Evolutionary conservation across 35 echinoderm and acorn worm species (phyloP), one percentile per base, ranked within the genome.

Genomic region (Heliocidaris erythrogramma): DNA sequence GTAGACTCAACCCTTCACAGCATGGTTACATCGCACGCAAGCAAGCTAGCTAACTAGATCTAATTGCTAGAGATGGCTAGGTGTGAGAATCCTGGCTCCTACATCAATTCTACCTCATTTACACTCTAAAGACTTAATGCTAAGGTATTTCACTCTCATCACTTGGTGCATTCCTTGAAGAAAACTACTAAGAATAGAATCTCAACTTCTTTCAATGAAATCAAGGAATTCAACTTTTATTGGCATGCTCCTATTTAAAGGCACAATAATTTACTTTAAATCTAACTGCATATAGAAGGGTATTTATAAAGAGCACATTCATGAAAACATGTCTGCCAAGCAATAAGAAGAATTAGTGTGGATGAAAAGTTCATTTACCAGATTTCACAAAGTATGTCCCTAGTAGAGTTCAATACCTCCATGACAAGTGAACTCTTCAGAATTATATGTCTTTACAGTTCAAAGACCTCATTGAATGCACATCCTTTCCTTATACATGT

Each of bases 101-200:
- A 14, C 87, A 48, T 48, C 85, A 86, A 86, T 86, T 86, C 85
- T 30, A 86, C n/a, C 31, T 86, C 30, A n/a, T 89, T 89, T 89
- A 48, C 87, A 32, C 87, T 48, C 47, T 89, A 89, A 89, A 89
- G 87, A 89, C 87, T 89, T 89, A 89, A 89, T 89, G 31, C 87
- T 30, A 89, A 47, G 87, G 87, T 89, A 89, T 89, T 89, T 48
- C 87, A 89, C 30, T 47, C 87, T 32, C 31, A 48, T 48, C 87
- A 32, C 87, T 89, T 89, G 31, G 65, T 21, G 27, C 65, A 78
- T 78, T 78, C 65, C 65, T 78, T 78, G 65, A 78, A 78, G 65
- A 78, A 78, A 78, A 78, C 65, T n/a, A 18, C 65, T 78, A 78
- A 78, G 65, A 78, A 78, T 78, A 78, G 65, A 78, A 78, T 24